These are phyloP conservation scores for Anthrax anthrax DNA, from an alignment of 2,888 invertebrate genomes.

Conservation along the genomic window DNA sequence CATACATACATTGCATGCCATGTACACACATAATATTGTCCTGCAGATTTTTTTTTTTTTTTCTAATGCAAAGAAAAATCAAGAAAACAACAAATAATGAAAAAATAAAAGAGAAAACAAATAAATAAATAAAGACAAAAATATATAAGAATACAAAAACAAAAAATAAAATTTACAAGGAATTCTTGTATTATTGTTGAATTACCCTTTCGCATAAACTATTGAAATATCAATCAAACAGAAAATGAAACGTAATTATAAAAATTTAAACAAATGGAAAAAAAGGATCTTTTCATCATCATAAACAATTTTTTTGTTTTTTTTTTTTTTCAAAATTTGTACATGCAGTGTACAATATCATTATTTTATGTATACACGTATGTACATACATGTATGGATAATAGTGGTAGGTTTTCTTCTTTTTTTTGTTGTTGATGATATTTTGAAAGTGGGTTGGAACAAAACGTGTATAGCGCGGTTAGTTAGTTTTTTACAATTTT, in stretches of 20 bases:
- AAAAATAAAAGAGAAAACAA: too few relatives aligned
- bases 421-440: too few relatives aligned
- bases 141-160: not conserved
- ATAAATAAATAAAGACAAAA: not conserved
- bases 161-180: slow-evolving; percentile 1
- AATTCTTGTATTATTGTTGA: not conserved
- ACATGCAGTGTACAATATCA: too few relatives aligned
- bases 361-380: too few relatives aligned
- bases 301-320: too few relatives aligned
- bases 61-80: too few relatives aligned
- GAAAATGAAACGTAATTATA: slow-evolving; percentile 15
- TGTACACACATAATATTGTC: not conserved
- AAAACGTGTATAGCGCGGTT: too few relatives aligned
- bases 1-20: too few relatives aligned
- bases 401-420: too few relatives aligned
- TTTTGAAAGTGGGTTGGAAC: not conserved
- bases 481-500: not conserved
- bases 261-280: slow-evolving; percentile 9
- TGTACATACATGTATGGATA: too few relatives aligned
- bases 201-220: slow-evolving; percentile 1
- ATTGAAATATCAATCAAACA: slow-evolving; percentile 16
- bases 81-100: too few relatives aligned
- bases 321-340: too few relatives aligned
- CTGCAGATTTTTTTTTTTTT: not conserved
- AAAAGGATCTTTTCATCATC: slow-evolving; percentile 1